Base-by-base conservation (phyloP, 2,113 vertebrate genomes). In the Nicator chloris region DNA sequence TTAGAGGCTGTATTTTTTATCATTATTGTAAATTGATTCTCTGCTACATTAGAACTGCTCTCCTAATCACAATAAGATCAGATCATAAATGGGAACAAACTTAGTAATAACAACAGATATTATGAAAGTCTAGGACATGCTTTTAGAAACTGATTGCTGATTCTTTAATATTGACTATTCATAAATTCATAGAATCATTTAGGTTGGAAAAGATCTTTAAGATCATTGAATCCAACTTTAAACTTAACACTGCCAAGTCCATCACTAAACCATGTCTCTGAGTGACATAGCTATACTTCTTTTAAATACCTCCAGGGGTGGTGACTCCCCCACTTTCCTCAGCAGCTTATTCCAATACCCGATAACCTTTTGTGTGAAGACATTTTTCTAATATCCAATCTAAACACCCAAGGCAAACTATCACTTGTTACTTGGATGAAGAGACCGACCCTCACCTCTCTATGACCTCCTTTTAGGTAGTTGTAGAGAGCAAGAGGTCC, bases 361-460 rank as follows among this genome's bases (percentile, higher is more conserved):
- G 31, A 10, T 15, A 81, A n/a, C 10, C 8, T 45, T 53, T 65
- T n/a, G 31, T 56, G 31, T 77, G 63, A 44, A 42, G 63, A 21
- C 4, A 28, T 70, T 70, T 90, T 63, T 68, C 31, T 37, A 27
- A 20, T 37, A 50, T 23, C 15, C 31, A 20, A 8, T 70, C 18
- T 77, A 56, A 69, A 27, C 3, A 6, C 12, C 31, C 2, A 1
- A 18, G 35, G 22, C 30, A 76, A 63, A 8, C 21, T 35, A 17
- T 56, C 31, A 31, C 22, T 49, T 63, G 6, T 44, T 77, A 28
- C 22, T 63, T 63, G 27, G 23, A 37, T 37, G 42, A 56, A 42
- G 31, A 63, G 26, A 42, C 5, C 0, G 0, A 49, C 49, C 22
- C 10, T 47, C 22, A 33, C 18, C 31, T 69, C 40, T 37, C 31